Evolutionary conservation across 2,113 vertebrate species (phyloP).

Genomic region (Brachypteracias leptosomus): DNA sequence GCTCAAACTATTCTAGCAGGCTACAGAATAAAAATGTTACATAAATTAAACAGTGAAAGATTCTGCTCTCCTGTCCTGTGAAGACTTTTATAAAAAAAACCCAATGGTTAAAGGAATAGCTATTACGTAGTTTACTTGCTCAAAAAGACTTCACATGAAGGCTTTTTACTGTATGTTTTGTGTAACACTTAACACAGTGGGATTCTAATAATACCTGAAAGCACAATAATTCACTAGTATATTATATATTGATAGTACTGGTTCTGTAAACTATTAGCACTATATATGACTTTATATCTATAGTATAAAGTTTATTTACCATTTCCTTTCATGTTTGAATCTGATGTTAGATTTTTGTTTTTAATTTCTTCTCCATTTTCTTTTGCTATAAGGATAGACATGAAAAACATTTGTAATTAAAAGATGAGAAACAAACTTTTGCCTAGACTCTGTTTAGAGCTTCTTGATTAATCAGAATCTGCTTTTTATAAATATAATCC

Average conservation of each 20-base stretch:
- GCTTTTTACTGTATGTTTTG: background rate
- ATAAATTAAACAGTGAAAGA: conserved; percentile 16
- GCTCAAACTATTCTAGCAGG: conserved; percentile 30
- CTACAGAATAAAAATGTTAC: background rate
- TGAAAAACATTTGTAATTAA: background rate
- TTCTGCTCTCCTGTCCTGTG: background rate
- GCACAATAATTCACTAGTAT: background rate
- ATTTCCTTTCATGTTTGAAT: background rate
- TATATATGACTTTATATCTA: background rate
- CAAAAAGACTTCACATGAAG: background rate
- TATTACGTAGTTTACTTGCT: background rate
- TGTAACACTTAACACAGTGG: background rate
- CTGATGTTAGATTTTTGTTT: background rate
- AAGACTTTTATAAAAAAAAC: background rate
- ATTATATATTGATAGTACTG: background rate
- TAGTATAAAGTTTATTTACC: background rate
- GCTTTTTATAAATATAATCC: conserved; percentile 73
- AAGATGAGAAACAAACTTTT: background rate
- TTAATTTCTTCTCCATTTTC: background rate
- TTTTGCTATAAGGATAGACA: background rate
- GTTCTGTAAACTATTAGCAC: background rate
- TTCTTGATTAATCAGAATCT: conserved; percentile 53
- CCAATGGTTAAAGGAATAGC: background rate
- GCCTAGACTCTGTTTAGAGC: background rate
- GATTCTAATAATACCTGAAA: background rate